Evolutionary conservation across 2,888 invertebrate species (phyloP).

Genomic region (Brenthis hecate): DNA sequence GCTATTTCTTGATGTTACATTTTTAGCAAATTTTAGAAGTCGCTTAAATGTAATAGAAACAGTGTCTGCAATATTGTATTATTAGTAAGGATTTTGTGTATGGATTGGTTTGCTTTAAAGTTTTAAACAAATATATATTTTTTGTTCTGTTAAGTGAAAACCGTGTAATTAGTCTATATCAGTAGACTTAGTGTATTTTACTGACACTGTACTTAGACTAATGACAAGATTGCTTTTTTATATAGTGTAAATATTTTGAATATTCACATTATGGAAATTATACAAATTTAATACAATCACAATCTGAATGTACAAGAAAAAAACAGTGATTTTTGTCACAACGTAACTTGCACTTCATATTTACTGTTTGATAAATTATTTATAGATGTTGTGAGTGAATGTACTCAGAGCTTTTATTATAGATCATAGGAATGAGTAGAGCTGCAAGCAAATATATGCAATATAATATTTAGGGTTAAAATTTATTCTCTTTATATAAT

Average conservation of each 20-base stretch:
- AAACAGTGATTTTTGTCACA: conserved; percentile 22
- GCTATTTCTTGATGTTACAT: neutral
- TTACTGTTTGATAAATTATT: conserved; percentile 10
- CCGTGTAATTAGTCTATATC: neutral
- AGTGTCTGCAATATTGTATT: neutral
- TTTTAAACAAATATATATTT: neutral
- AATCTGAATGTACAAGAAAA: conserved; percentile 1
- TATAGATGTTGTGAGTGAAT: conserved; percentile 12
- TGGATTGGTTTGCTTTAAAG: neutral
- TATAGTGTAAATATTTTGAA: conserved; percentile 1
- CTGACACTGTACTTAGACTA: neutral
- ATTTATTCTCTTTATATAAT: no score
- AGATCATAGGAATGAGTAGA: neutral
- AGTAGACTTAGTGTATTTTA: neutral
- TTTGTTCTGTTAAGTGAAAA: neutral
- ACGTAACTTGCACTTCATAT: neutral
- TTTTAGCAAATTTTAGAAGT: neutral
- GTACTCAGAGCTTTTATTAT: conserved; percentile 11
- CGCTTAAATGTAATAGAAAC: neutral
- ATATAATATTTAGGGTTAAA: no score
- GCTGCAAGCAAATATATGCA: neutral
- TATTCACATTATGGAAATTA: conserved; percentile 1
- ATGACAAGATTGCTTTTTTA: neutral
- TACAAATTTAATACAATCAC: conserved; percentile 7
- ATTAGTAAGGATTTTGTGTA: neutral